Evolutionary conservation across 1,140 invertebrate species (phyloP), one percentile per base, ranked within the genome.

Genomic region (Gryllus bimaculatus): DNA sequence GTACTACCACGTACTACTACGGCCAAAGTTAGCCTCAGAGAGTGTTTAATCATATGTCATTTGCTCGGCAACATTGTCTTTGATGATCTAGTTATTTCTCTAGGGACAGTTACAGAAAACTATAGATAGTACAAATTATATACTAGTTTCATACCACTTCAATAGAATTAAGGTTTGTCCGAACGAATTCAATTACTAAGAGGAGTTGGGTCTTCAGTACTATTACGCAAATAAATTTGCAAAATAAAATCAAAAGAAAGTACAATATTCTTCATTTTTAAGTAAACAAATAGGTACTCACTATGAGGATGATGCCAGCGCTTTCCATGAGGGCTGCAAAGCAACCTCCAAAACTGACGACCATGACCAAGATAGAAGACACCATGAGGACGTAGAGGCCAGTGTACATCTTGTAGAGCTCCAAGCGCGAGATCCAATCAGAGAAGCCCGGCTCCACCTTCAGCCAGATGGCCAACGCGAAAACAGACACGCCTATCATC

Each of bases 331-430:
- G 83, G 0, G 92, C 91, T 7, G 90, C 90, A 5, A 91, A 90
- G 82, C 93, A 95, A 12, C 94, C 93, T 49, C 94, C 83, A 83
- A 95, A 92, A 0, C 92, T 88, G 4, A 94, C 89, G 0, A 92
- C 85, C 87, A 95, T 91, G 76, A 95, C 89, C 49, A 93, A 83
- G 21, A 93, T 85, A 0, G 92, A 90, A 2, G 89, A 88, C 48
- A 91, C 87, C 47, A 96, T 91, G 66, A 96, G 87, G 66, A 96
- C 89, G 82, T 95, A 95, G 79, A 94, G 87, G 8, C 94, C 94
- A 75, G 91, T 93, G 86, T 95, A 95, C 85, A 93, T 94, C 75
- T 91, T 87, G 78, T 91, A 86, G 73, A 95, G 90, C 75, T 93
- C 88, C 26, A 96, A 84, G 79, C 92, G 91, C 8, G 88, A 86